Base-by-base conservation (phyloP, 2,888 invertebrate species). In the Scaptomyza tumidula region DNA sequence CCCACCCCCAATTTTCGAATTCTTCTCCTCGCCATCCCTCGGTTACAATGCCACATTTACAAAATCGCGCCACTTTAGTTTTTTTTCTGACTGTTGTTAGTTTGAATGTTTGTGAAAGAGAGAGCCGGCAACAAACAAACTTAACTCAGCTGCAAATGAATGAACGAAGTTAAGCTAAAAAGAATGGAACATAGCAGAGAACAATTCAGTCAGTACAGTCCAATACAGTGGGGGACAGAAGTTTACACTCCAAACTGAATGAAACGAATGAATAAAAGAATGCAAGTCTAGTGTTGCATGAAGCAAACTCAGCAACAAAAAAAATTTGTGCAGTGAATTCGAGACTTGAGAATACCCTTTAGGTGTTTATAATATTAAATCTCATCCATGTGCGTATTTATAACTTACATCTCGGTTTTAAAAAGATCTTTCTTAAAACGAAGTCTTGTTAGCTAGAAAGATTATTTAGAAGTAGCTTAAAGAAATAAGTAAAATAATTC, bases 181-280 rank as follows among this genome's bases (percentile, higher is more conserved):
- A 49, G 70, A 64, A 70, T 52, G 49, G 19, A 52, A 55, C 35
- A 55, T 33, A 56, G 31, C 14, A 52, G 16, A 50, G 3, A 54
- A 19, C 16, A 59, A 13, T 55, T 29, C 11, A 4, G 24, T 24
- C 19, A 48, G 50, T 56, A 43, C 55, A 62, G 31, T 39, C 41
- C 16, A 44, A 57, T 59, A 57, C 9, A 52, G 50, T 33, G 46
- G 49, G 55, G 46, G 45, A 27, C 53, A 27, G 16, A 43, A 62
- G 58, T 50, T 45, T 35, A 57, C 62, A 66, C 65, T 54, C 48
- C 50, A 53, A 70, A 59, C 54, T 70, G 76, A 85, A 76, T 76
- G 65, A 71, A 74, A 64, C 56, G 78, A 73, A 78, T 66, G 81
- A 71, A 75, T 81, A 81, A 71, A 73, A 52, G 66, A 82, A 75